These are phyloP conservation scores for Caenorhabditis plicata DNA, from an alignment of 2,888 invertebrate species.

Conservation along the genomic window DNA sequence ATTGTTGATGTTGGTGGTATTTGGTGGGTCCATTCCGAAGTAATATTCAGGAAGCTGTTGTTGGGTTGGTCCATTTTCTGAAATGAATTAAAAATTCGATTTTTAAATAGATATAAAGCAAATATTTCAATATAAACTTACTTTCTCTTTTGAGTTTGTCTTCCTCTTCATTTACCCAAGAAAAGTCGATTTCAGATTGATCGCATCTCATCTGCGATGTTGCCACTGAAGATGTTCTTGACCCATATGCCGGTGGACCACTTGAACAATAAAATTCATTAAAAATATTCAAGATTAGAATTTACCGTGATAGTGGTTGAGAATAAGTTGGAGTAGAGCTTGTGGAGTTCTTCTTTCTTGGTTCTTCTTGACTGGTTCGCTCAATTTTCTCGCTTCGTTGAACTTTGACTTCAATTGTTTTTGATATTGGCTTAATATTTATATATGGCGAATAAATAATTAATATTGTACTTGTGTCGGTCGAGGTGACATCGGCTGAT, in stretches of 20 bases:
- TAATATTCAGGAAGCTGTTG: conserved; percentile 29
- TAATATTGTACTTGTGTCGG: conserved; percentile 2
- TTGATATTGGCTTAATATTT: conserved; percentile 17
- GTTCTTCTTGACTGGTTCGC: conserved; percentile 3
- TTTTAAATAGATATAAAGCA: too few relatives aligned
- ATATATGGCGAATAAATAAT: background rate
- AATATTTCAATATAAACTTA: too few relatives aligned
- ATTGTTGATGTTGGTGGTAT: too few relatives aligned
- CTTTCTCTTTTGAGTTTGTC: conserved; percentile 32
- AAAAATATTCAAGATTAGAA: background rate
- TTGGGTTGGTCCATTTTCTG: background rate
- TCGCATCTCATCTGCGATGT: conserved; percentile 40
- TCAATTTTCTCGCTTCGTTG: conserved; percentile 37
- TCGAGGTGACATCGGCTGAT: conserved; percentile 12
- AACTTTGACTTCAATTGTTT: conserved; percentile 42
- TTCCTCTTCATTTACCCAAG: conserved; percentile 46
- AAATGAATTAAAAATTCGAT: conserved; percentile 5
- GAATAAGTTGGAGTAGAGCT: conserved; percentile 21
- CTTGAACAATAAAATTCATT: background rate
- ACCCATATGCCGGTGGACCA: conserved; percentile 27
- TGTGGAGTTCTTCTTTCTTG: background rate
- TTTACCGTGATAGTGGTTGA: conserved; percentile 23
- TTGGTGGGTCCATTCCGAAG: conserved; percentile 42
- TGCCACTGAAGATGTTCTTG: conserved; percentile 37
- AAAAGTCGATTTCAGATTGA: conserved; percentile 47